Percentiles rank a stretch among this genome's conserved stretches.
Evolutionary conservation across 2,888 invertebrate species (phyloP).

Genomic region (Antitype chi): DNA sequence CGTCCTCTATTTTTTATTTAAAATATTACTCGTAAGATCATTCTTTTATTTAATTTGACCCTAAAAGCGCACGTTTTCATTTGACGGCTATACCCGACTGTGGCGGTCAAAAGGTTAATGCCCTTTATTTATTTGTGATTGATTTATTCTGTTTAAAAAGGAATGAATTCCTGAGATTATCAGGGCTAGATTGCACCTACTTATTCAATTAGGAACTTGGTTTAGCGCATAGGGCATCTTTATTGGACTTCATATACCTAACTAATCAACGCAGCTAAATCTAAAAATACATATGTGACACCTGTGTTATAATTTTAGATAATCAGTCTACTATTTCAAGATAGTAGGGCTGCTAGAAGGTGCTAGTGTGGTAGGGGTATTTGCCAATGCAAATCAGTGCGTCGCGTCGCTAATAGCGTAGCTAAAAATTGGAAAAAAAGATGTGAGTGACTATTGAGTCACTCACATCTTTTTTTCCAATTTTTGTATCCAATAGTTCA

Average conservation of each 20-base stretch:
- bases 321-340: neutral
- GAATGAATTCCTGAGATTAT: neutral
- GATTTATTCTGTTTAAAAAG: neutral
- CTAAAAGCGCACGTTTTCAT: too few relatives aligned
- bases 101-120: too few relatives aligned
- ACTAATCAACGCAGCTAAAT: neutral
- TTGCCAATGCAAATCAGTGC: too few relatives aligned
- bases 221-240: neutral
- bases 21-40: too few relatives aligned
- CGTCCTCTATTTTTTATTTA: too few relatives aligned
- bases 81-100: too few relatives aligned
- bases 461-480: neutral
- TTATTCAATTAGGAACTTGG: neutral
- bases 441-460: too few relatives aligned
- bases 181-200: neutral
- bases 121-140: neutral
- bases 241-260: neutral
- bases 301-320: slow-evolving; percentile 22
- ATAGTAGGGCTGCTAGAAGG: slow-evolving; percentile 15
- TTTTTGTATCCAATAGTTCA: too few relatives aligned
- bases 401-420: too few relatives aligned
- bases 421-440: too few relatives aligned
- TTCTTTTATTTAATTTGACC: too few relatives aligned
- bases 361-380: neutral
- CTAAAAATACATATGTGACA: slow-evolving; percentile 23